Evolutionary conservation across 2,888 invertebrate genomes (phyloP), one percentile per base, ranked within the genome.

Genomic region (Trissoscelio sp.): DNA sequence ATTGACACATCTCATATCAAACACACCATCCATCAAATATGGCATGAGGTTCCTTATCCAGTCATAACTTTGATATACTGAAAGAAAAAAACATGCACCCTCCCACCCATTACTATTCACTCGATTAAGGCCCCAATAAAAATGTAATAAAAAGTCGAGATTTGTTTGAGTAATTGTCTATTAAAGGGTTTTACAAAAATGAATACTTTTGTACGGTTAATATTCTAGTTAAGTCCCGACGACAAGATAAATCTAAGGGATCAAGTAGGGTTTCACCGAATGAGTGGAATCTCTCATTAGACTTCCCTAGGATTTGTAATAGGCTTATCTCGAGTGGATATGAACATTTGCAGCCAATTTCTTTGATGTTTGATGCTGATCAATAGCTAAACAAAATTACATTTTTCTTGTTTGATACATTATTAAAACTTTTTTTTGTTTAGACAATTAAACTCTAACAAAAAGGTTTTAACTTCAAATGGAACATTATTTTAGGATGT

Each of bases 221-320:
- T 72, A 53, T 53, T 14, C 18, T 6, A 16, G 44, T 24, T 46
- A 66, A 74, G 53, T 37, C 20, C 24, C 20, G 37, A 42, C 12
- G 58, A 67, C 55, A 57, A 42, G 57, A 67, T 75, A 67, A 67
- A 67, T 39, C 58, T 14, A 1, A 3, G 66, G 66, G 75, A 75
- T 75, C 46, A 74, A 57, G 48, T 14, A 14, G 66, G 55, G 73
- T 37, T 55, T 64, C 64, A 18, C 16, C 14, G 22, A 66, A 34
- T 55, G 55, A 57, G 57, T 14, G 12, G 57, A 24, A 48, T 12
- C 48, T 20, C 58, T 66, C 75, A 51, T 75, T 75, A 75, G 75
- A 67, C 42, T 74, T 72, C 46, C 53, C 58, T 48, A 51, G 75
- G 58, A 75, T 75, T 67, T 58, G 75, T 75, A 67, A 67, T 75